Percentiles rank a stretch among this genome's conserved stretches.
Evolutionary conservation across 1,140 invertebrate species (phyloP).

Genomic region (Phortica variegata): DNA sequence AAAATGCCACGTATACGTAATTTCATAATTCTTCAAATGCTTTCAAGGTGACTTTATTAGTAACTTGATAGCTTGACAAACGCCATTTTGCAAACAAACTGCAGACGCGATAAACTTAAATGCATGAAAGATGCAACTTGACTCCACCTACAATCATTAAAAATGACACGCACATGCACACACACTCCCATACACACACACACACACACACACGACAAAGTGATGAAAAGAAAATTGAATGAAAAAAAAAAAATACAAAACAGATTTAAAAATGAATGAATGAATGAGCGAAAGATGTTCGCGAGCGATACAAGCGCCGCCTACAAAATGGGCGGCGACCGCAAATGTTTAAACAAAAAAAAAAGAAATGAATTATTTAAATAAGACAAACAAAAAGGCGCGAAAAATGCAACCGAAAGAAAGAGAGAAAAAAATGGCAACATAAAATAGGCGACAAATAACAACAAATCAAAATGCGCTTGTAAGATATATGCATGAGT

Average conservation of each 20-base stretch:
- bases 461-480: conserved; percentile 29
- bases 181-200: too few species aligned
- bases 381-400: neutral
- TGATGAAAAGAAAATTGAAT: too few species aligned
- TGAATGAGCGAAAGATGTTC: neutral
- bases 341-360: neutral
- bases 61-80: too few species aligned
- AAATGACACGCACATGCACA: too few species aligned
- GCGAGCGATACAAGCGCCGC: conserved; percentile 23
- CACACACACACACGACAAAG: too few species aligned
- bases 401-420: neutral
- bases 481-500: conserved; percentile 6
- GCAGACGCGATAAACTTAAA: too few species aligned
- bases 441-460: conserved; percentile 33
- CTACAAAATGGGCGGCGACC: conserved; percentile 27
- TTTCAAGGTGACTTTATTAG: too few species aligned
- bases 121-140: too few species aligned
- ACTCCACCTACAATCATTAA: too few species aligned
- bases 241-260: neutral
- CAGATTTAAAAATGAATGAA: neutral
- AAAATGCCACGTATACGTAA: too few species aligned
- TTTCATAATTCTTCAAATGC: too few species aligned
- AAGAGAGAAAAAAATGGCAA: neutral
- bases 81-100: too few species aligned
- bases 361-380: neutral